Percentiles rank a stretch among this genome's conserved stretches.
Conservation (phyloP, 2,113 vertebrate genomes). For the Anser brachyrhynchus region DNA sequence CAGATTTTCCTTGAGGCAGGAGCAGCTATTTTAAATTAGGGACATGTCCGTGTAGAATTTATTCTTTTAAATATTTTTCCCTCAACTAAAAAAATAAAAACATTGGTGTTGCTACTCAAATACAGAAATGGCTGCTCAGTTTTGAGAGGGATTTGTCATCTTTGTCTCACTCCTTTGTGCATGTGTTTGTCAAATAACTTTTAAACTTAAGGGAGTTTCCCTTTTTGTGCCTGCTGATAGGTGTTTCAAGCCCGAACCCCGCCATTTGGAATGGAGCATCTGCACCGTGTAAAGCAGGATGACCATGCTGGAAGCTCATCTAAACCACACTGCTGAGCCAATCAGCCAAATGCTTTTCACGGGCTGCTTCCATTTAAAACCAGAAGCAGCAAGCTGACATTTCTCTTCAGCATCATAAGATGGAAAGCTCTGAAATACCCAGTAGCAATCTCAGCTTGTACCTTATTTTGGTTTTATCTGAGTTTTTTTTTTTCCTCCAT, state of each 20-base stretch:
- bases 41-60: not conserved
- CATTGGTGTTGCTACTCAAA: not conserved
- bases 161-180: not conserved
- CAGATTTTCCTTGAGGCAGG: slow-evolving; percentile 47
- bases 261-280: slow-evolving; percentile 36
- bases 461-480: not conserved
- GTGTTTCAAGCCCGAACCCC: not conserved
- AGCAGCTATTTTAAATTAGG: slow-evolving; percentile 52
- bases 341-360: slow-evolving; percentile 45
- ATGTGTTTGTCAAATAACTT: not conserved
- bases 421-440: slow-evolving; percentile 55
- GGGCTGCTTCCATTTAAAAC: slow-evolving; percentile 50
- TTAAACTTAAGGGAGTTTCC: not conserved
- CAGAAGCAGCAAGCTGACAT: slow-evolving; percentile 45
- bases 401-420: slow-evolving; percentile 51
- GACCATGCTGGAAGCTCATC: slow-evolving; percentile 43
- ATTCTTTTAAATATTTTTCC: not conserved
- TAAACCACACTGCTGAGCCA: slow-evolving; percentile 11
- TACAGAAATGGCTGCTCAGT: not conserved
- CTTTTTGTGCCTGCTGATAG: not conserved
- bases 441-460: slow-evolving; percentile 44
- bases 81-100: not conserved
- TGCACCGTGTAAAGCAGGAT: slow-evolving; percentile 21
- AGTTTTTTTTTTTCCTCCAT: not conserved
- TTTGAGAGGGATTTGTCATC: not conserved